Evolutionary conservation across 2,797 vertebrate genomes (phyloP).

Genomic region (Tinamus major): DNA sequence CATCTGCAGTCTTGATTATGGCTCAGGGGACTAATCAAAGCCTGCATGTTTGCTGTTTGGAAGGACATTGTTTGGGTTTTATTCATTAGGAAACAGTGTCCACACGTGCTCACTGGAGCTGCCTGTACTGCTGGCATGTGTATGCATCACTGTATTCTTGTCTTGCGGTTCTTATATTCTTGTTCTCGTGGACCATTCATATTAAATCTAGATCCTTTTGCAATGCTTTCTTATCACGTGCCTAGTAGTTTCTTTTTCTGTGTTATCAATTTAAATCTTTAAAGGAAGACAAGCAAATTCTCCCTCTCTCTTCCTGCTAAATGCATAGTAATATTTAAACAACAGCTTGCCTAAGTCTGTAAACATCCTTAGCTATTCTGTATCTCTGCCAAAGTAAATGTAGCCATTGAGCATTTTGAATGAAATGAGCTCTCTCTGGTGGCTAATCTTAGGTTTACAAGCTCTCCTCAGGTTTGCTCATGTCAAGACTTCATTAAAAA

Average conservation of each 20-base stretch:
- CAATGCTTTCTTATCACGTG: not conserved
- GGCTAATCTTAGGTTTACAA: not conserved
- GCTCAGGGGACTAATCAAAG: conserved; percentile 9
- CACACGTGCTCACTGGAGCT: not conserved
- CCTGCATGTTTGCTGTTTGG: not conserved
- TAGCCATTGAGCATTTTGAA: not conserved
- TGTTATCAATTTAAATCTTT: not conserved
- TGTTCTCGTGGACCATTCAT: not conserved
- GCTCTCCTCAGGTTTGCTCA: not conserved
- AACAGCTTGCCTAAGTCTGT: not conserved
- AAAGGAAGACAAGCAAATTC: not conserved
- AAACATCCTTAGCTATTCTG: not conserved
- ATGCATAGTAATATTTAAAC: not conserved
- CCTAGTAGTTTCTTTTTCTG: not conserved
- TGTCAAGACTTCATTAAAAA: not conserved
- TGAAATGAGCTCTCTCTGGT: not conserved
- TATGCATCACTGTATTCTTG: not conserved
- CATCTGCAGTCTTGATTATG: not conserved
- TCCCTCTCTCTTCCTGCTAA: not conserved
- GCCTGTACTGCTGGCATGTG: not conserved
- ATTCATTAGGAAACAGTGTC: conserved; percentile 2
- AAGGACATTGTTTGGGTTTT: not conserved
- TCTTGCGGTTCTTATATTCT: not conserved
- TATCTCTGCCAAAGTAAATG: not conserved
- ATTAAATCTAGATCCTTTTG: not conserved